Base-by-base conservation (phyloP, 2,888 invertebrate species). In the Alviniconcha strummeri region DNA sequence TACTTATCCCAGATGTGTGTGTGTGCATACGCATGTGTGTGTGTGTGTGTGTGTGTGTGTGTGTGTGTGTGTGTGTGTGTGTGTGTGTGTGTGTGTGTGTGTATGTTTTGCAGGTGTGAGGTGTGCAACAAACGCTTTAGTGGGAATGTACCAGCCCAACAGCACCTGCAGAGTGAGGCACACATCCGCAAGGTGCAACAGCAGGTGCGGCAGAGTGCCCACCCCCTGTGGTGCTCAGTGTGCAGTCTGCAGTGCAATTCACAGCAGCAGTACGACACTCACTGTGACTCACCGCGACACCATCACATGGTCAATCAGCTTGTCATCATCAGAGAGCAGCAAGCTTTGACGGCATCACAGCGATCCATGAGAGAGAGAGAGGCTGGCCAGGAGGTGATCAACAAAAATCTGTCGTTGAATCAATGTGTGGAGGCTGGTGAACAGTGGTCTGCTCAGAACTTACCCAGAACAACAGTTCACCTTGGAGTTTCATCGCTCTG, bases 51-150 rank as follows among this genome's bases (percentile, higher is more conserved):
- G 64, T 4, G 64, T 64, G 64, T 64, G 64, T 64, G 64, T 4
- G 64, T 64, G 64, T 4, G 4, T 64, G 64, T 4, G 4, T 64
- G 64, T 64, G 64, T 64, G 64, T 64, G 64, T 64, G 64, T 64
- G 64, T 64, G 64, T 64, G 64, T 64, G 64, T 64, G 64, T 64
- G 1, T 77, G 13, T 72, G 5, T 71, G 0, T 83, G 56, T 83
- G 67, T 13, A n/a, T 71, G 54, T 72, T 4, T 5, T 7, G 15
- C 67, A 83, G 84, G 15, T 91, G 91, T 81, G 60, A 82, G 19
- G 83, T 88, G 13, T 91, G 90, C 80, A 83, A 87, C 60, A 88
- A 88, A 80, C 77, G 69, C 0, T 88, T 91, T 67, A 84, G 82
- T 77, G 90, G 90, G n/a, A 56, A 74, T 5, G 69, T 82, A 13